These are phyloP conservation scores for Augochlora pura DNA, from an alignment of 1,140 invertebrate species.

Conservation along the genomic window DNA sequence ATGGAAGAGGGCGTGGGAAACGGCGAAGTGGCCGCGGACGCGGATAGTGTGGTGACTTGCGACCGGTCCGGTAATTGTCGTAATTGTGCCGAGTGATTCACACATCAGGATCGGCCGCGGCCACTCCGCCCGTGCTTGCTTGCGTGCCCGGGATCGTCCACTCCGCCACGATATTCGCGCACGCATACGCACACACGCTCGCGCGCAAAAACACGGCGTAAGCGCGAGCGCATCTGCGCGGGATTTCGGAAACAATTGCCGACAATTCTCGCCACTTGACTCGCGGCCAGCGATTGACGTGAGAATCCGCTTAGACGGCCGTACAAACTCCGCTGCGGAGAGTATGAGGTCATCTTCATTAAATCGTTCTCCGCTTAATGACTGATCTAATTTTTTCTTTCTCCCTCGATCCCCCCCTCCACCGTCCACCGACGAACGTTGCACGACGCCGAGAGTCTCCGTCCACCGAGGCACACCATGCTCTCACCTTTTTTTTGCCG, in stretches of 20 bases:
- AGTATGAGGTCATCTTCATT: conserved; percentile 81
- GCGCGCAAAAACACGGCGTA: not conserved
- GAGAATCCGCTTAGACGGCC: conserved; percentile 78
- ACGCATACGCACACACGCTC: conserved; percentile 55
- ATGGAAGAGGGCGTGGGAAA: conserved; percentile 79
- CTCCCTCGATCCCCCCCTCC: not conserved
- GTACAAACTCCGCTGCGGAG: conserved; percentile 70
- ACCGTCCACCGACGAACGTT: not conserved
- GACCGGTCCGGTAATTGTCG: conserved; percentile 77
- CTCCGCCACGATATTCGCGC: conserved; percentile 50
- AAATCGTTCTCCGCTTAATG: conserved; percentile 80
- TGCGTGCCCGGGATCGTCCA: conserved; percentile 27
- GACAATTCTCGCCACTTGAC: conserved; percentile 81
- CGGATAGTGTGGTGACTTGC: conserved; percentile 73
- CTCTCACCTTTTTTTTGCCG: conserved; percentile 37
- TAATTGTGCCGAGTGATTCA: conserved; percentile 81
- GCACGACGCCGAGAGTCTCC: not conserved
- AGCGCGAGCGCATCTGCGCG: conserved; percentile 75
- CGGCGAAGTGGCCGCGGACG: conserved; percentile 66
- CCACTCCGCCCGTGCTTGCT: conserved; percentile 44
- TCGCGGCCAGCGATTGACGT: conserved; percentile 79
- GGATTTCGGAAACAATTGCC: conserved; percentile 82
- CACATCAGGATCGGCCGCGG: conserved; percentile 75
- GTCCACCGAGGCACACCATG: not conserved
- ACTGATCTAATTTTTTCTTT: conserved; percentile 78